Evolutionary conservation across 2,113 vertebrate species (phyloP).

Genomic region (Manacus vitellinus): DNA sequence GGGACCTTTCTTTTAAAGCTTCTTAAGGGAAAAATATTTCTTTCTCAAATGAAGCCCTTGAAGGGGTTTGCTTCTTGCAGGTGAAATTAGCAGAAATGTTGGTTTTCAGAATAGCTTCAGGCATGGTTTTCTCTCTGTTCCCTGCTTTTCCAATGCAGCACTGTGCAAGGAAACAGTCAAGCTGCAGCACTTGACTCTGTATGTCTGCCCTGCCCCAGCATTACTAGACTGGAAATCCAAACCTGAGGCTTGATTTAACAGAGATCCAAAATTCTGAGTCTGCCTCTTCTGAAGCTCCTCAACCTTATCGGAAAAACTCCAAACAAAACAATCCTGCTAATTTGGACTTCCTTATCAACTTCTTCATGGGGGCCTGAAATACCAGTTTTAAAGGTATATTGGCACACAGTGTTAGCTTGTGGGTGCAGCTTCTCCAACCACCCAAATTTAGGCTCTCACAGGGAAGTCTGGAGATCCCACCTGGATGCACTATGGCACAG

Average conservation of each 20-base stretch:
- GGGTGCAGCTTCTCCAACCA: background rate
- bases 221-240: background rate
- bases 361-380: background rate
- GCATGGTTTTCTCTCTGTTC: background rate
- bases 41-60: background rate
- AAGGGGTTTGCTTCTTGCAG: background rate
- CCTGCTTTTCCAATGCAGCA: background rate
- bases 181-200: background rate
- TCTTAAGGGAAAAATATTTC: background rate
- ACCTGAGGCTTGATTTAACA: background rate
- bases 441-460: background rate
- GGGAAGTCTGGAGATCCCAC: background rate
- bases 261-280: background rate
- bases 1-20: background rate
- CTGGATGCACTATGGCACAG: rapidly evolving
- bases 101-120: background rate
- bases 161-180: background rate
- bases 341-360: background rate
- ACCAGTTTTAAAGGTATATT: background rate
- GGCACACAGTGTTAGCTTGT: background rate
- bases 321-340: background rate
- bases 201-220: background rate
- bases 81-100: background rate
- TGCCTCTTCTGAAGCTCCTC: background rate
- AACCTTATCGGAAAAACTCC: background rate